phyloP scores from a whole-genome alignment of 92 coral and sea anemone species.

The Zoanthus solanderi region DNA sequence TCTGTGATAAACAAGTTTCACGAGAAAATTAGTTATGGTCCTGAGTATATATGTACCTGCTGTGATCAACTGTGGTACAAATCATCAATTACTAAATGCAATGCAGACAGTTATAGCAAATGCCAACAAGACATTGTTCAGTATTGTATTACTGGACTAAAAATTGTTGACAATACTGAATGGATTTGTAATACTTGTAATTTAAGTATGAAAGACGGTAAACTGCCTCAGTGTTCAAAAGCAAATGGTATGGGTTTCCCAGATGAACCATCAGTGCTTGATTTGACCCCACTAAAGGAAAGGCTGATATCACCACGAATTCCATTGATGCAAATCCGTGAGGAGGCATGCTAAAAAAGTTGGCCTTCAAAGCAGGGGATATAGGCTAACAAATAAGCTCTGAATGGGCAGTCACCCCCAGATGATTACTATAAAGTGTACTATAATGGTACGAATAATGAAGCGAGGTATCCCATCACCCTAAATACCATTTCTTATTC shows the following conservation, averaged over 20 bases:
- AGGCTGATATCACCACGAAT: conserved; percentile 71
- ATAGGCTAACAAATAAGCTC: background rate
- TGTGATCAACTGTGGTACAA: conserved; percentile 76
- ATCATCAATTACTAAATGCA: conserved; percentile 61
- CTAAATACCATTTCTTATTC: background rate
- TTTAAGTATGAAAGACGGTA: conserved; percentile 29
- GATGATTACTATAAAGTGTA: background rate
- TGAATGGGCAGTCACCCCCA: background rate
- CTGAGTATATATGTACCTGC: conserved; percentile 74
- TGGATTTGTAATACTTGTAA: conserved; percentile 70
- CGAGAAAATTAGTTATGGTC: conserved; percentile 65
- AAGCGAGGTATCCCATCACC: background rate
- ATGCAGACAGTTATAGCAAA: conserved; percentile 41
- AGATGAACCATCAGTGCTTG: conserved; percentile 51
- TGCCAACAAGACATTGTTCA: conserved; percentile 46
- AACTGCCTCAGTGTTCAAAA: conserved; percentile 55
- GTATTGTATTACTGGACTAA: conserved; percentile 53
- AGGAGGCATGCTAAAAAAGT: background rate
- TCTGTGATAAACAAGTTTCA: conserved; percentile 58
- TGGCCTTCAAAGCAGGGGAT: background rate
- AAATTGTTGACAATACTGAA: conserved; percentile 64
- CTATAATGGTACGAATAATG: background rate
- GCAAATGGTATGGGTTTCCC: conserved; percentile 67
- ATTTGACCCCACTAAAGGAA: conserved; percentile 75
- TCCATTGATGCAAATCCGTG: conserved; percentile 36